These are phyloP conservation scores for Nothura maculosa DNA, from an alignment of 2,797 vertebrate species.

Conservation along the genomic window DNA sequence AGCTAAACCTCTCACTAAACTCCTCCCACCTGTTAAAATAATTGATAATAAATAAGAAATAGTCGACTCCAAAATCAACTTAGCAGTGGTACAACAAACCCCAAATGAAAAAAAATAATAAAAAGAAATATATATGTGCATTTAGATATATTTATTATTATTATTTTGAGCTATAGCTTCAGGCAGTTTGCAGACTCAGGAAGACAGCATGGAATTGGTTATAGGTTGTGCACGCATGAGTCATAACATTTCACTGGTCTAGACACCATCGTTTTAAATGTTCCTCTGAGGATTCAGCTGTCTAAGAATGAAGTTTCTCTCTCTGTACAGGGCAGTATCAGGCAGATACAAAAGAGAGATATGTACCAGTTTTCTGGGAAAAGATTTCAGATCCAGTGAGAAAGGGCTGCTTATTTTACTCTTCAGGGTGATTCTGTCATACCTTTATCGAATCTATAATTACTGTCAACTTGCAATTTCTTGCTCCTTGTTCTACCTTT, in stretches of 20 bases:
- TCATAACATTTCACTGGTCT: slow-evolving; percentile 47
- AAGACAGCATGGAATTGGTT: slow-evolving; percentile 30
- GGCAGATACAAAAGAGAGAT: not conserved
- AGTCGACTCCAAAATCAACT: not conserved
- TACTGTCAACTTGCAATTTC: not conserved
- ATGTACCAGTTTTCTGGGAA: not conserved
- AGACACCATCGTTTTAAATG: slow-evolving; percentile 51
- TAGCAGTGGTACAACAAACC: not conserved
- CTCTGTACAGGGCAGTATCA: not conserved
- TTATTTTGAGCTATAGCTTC: not conserved
- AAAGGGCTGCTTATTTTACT: not conserved
- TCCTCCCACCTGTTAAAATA: not conserved
- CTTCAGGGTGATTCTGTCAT: not conserved
- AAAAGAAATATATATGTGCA: rapidly evolving
- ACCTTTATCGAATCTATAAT: not conserved
- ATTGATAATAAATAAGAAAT: not conserved
- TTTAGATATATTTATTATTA: not conserved
- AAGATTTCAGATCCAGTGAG: not conserved
- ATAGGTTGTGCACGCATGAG: slow-evolving; percentile 24
- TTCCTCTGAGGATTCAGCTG: slow-evolving; percentile 40
- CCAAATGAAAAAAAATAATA: not conserved
- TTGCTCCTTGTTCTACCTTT: not conserved
- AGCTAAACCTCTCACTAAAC: not conserved
- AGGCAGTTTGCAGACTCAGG: slow-evolving; percentile 26
- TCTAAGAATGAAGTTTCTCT: not conserved